These are phyloP conservation scores for Pangasius djambal DNA, from an alignment of 2,797 vertebrate species.

Conservation along the genomic window DNA sequence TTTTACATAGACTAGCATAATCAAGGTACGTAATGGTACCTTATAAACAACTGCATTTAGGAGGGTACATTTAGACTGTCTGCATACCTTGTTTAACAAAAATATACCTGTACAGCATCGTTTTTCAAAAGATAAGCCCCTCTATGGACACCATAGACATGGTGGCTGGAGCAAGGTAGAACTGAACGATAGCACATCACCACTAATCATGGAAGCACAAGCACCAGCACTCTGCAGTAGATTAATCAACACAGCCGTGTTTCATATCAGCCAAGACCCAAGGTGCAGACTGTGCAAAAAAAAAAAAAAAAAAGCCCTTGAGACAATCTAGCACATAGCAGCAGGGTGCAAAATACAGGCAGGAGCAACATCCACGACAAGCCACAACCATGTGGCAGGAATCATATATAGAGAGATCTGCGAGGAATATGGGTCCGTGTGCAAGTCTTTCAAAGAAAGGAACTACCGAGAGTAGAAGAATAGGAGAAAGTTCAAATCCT, in stretches of 20 bases:
- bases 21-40: neutral
- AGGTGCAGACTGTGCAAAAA: constrained; percentile 9
- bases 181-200: neutral
- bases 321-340: constrained; percentile 15
- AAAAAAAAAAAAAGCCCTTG: neutral
- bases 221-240: neutral
- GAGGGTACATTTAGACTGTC: neutral
- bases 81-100: neutral
- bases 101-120: neutral
- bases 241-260: constrained; percentile 9
- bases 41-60: neutral
- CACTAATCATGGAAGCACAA: neutral
- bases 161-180: neutral
- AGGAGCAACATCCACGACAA: neutral
- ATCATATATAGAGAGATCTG: neutral
- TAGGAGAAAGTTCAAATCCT: neutral
- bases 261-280: constrained; percentile 25
- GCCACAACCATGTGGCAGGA: neutral
- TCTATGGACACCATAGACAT: neutral
- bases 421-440: neutral
- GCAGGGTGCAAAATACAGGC: constrained; percentile 16
- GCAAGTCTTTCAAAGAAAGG: neutral
- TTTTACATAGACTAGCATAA: neutral
- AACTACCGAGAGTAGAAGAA: neutral
- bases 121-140: neutral